A percentile compares a stretch with the other conserved stretches of the same genome.
phyloP scores from a whole-genome alignment of 2,113 vertebrate species.

The Xenopus tropicalis region UCB_Xtro_10.0 CM004444.2:101323501-101324000 shows the following conservation, averaged over 20 bases:
- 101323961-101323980: no score
- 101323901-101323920: no score
- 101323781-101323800: neutral
- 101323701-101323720: conserved; percentile 79
- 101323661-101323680: conserved; percentile 78
- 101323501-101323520: no score
- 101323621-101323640: neutral
- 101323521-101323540: conserved; percentile 41
- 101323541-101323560: conserved; percentile 63
- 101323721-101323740: conserved; percentile 78
- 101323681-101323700: conserved; percentile 60
- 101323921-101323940: no score
- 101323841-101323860: no score
- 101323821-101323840: no score
- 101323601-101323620: conserved; percentile 61
- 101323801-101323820: neutral
- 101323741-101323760: conserved; percentile 73
- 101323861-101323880: no score
- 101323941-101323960: no score
- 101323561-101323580: conserved; percentile 67
- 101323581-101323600: conserved; percentile 70
- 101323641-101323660: conserved; percentile 49
- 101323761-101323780: neutral
- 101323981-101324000: no score
- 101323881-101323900: no score